These are phyloP conservation scores for Platichthys stellatus DNA, from an alignment of 2,113 vertebrate species.

Conservation along the genomic window DNA sequence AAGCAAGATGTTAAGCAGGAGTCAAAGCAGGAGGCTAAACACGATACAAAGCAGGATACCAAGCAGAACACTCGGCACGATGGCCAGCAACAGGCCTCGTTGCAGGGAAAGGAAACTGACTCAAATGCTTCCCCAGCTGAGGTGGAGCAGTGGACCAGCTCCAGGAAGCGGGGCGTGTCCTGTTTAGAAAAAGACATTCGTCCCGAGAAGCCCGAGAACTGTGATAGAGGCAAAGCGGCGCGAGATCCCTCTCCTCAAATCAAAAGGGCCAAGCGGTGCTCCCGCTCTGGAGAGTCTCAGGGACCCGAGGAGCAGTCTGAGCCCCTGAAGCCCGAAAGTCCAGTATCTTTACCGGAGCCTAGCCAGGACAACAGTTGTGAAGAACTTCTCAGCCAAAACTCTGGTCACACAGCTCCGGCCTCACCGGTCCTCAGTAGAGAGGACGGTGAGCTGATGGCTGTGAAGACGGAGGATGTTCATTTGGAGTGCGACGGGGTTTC, in stretches of 20 bases:
- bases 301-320: conserved; percentile 87
- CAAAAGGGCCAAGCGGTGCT: conserved; percentile 92
- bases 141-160: conserved; percentile 87
- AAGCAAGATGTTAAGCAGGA: conserved; percentile 47
- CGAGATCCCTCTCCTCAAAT: conserved; percentile 86
- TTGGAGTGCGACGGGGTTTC: conserved; percentile 80
- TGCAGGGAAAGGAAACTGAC: conserved; percentile 85
- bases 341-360: conserved; percentile 80
- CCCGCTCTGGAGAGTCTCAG: conserved; percentile 88
- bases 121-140: conserved; percentile 79
- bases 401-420: conserved; percentile 85
- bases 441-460: conserved; percentile 84
- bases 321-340: conserved; percentile 82
- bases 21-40: conserved; percentile 37
- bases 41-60: conserved; percentile 49
- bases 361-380: conserved; percentile 84
- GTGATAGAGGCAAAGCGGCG: conserved; percentile 82
- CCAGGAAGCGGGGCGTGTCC: conserved; percentile 90
- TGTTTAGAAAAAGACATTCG: conserved; percentile 89
- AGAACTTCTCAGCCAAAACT: conserved; percentile 84
- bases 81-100: conserved; percentile 75
- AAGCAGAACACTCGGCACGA: conserved; percentile 58
- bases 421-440: conserved; percentile 88
- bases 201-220: conserved; percentile 88
- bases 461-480: conserved; percentile 83